Evolutionary conservation across 2,888 invertebrate species (phyloP).

Genomic region (Tenthredo notha): DNA sequence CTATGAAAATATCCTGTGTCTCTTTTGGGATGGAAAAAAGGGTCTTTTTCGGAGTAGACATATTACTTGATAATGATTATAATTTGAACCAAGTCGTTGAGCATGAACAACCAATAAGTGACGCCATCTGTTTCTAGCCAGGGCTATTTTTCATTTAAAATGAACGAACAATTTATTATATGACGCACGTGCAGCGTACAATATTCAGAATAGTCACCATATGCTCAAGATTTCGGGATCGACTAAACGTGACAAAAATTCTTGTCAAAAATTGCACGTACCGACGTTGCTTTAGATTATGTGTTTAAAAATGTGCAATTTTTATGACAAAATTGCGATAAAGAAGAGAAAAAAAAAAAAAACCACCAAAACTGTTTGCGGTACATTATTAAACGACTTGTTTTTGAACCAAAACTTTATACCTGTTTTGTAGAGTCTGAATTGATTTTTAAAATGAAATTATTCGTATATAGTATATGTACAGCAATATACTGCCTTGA

Average conservation of each 20-base stretch:
- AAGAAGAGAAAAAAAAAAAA: too few relatives aligned
- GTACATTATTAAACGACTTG: neutral
- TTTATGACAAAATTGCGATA: neutral
- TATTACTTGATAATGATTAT: neutral
- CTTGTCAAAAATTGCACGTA: neutral
- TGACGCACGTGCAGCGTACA: neutral
- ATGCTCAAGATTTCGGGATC: neutral
- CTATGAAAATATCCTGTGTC: neutral
- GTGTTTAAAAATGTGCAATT: neutral
- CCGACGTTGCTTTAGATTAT: neutral
- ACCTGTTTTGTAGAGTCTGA: neutral
- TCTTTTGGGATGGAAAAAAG: neutral
- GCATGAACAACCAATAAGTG: neutral
- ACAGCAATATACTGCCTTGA: neutral
- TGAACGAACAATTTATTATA: constrained; percentile 28
- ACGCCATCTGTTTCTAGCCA: constrained; percentile 8
- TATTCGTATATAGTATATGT: neutral
- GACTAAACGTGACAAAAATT: constrained; percentile 21
- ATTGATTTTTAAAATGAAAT: neutral
- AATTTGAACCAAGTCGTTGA: neutral
- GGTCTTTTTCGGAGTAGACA: neutral
- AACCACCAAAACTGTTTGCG: neutral
- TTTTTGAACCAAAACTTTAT: neutral
- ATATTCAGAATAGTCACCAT: neutral
- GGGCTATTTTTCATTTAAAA: constrained; percentile 12